A percentile compares a stretch with the other conserved stretches of the same genome.
Conservation (phyloP, 2,888 invertebrate genomes). For the Calameuta pallipes region DNA sequence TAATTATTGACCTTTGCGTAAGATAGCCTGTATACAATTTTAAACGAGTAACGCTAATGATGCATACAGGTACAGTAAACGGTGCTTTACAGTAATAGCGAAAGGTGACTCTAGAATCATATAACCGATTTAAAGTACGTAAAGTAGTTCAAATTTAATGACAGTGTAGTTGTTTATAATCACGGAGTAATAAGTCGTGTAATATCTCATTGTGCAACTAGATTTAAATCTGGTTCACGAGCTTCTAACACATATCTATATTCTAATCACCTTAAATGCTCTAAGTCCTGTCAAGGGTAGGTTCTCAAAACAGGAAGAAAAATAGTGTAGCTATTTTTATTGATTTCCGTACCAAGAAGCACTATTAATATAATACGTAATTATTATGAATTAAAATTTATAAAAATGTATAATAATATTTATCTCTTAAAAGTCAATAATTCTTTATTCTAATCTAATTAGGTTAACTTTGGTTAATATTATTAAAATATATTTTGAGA, state of each 20-base stretch:
- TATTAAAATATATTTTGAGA: constrained; percentile 22
- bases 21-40: too few relatives aligned
- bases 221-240: not conserved
- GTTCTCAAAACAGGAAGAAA: not conserved
- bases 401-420: not conserved
- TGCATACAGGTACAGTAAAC: not conserved
- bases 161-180: not conserved
- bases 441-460: not conserved
- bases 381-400: not conserved
- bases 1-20: too few relatives aligned
- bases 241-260: not conserved
- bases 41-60: not conserved
- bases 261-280: not conserved
- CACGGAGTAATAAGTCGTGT: not conserved
- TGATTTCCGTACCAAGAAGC: not conserved
- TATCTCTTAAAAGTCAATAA: not conserved
- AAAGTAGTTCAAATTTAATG: not conserved
- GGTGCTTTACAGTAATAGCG: not conserved
- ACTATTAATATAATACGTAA: not conserved
- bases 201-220: not conserved
- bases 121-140: not conserved
- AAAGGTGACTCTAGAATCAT: not conserved
- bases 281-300: not conserved
- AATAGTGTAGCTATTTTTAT: not conserved
- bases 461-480: not conserved